Evolutionary conservation across 2,888 invertebrate genomes (phyloP).

Genomic region (Mimumesa dahlbomi): DNA sequence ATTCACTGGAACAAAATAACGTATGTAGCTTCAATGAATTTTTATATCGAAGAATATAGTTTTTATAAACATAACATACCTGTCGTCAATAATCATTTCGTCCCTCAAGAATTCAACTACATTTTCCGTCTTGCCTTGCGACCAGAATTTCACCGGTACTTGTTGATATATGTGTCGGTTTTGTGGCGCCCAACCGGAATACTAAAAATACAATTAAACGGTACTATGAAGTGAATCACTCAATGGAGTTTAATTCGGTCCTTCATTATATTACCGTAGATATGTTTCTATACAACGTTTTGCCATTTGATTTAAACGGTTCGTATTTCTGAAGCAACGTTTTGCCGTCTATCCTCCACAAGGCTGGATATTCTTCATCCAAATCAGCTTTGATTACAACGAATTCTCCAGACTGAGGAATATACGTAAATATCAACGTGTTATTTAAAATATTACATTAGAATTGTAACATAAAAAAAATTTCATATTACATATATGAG

Average conservation of each 20-base stretch:
- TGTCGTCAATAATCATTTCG: conserved; percentile 86
- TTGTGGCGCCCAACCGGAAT: conserved; percentile 92
- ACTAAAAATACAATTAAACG: conserved; percentile 81
- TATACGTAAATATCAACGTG: no score
- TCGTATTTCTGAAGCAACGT: conserved; percentile 91
- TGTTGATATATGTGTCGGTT: conserved; percentile 90
- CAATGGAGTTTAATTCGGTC: neutral
- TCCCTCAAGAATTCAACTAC: conserved; percentile 90
- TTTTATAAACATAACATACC: conserved; percentile 69
- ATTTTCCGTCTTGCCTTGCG: conserved; percentile 89
- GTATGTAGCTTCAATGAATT: no score
- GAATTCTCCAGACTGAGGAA: conserved; percentile 91
- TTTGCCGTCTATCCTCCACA: conserved; percentile 95
- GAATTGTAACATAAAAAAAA: neutral
- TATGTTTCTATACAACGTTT: conserved; percentile 91
- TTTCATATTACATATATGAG: neutral
- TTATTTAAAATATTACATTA: neutral
- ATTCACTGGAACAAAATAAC: conserved; percentile 84
- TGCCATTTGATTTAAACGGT: conserved; percentile 90
- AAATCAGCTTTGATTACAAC: conserved; percentile 92
- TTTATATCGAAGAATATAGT: no score
- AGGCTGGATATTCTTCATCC: conserved; percentile 90
- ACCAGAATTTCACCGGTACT: conserved; percentile 88
- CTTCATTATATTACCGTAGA: conserved; percentile 85
- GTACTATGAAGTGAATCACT: no score